Evolutionary conservation across 2,888 invertebrate genomes (phyloP).

Genomic region (Drosophila eohydei): DNA sequence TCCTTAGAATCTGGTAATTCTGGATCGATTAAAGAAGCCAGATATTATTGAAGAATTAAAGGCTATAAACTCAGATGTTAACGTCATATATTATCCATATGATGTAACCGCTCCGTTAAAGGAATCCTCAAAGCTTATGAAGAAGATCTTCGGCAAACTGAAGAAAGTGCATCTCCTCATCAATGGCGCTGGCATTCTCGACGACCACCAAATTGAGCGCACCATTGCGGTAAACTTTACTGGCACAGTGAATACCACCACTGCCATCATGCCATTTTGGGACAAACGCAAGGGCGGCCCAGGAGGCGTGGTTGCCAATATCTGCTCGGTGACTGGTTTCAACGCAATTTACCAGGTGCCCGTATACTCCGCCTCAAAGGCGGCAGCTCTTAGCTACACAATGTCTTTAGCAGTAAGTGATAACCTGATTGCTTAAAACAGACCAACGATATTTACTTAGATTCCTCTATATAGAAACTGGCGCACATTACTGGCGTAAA

Average conservation of each 20-base stretch:
- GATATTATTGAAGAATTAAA: slow-evolving; percentile 61
- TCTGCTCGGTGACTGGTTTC: slow-evolving; percentile 82
- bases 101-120: slow-evolving; percentile 68
- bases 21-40: slow-evolving; percentile 69
- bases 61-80: slow-evolving; percentile 59
- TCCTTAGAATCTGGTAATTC: slow-evolving; percentile 75
- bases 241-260: slow-evolving; percentile 75
- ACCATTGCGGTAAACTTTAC: slow-evolving; percentile 74
- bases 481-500: slow-evolving; percentile 66
- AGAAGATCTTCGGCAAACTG: slow-evolving; percentile 61
- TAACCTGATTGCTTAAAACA: too few relatives aligned
- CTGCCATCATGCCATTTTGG: slow-evolving; percentile 84
- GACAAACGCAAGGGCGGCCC: slow-evolving; percentile 84
- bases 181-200: slow-evolving; percentile 75
- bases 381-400: slow-evolving; percentile 84
- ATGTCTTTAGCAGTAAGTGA: slow-evolving; percentile 79
- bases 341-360: slow-evolving; percentile 74
- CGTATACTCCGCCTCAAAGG: slow-evolving; percentile 84
- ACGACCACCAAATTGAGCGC: slow-evolving; percentile 73
- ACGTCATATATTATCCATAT: slow-evolving; percentile 65
- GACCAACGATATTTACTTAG: too few relatives aligned
- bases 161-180: slow-evolving; percentile 76
- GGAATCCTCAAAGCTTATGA: slow-evolving; percentile 69
- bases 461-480: slow-evolving; percentile 47
- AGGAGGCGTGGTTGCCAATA: slow-evolving; percentile 84